Evolutionary conservation across 2,888 invertebrate species (phyloP), one percentile per base, ranked within the genome.

Genomic region (Psylliodes chrysocephalus): DNA sequence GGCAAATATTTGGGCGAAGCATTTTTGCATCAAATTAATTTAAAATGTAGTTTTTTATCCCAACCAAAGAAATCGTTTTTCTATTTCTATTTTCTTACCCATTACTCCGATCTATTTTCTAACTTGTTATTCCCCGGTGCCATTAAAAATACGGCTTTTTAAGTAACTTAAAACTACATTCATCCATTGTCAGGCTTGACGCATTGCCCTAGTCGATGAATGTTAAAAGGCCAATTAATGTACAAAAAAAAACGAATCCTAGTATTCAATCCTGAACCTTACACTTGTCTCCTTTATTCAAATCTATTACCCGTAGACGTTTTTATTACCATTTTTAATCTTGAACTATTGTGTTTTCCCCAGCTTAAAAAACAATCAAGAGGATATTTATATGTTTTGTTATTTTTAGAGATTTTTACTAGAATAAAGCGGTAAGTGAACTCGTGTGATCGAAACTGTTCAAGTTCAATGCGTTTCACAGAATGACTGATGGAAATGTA

Each of bases 221-320:
- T 19, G 46, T 25, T 22, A 46, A 46, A 22, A 46, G 46, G n/a
- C 46, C 25, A 22, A 46, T 46, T 22, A 46, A 46, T 46, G 6
- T 46, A 19, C 46, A 6, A 19, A 22, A 6, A 19, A 22, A 46
- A 46, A 46, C 46, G 19, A 46, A 46, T 46, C 19, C 46, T 25
- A 22, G 22, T n/a, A n/a, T 22, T 46, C 46, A 46, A 17, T 10
- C 12, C 17, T 12, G 14, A 46, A 46, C 25, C n/a, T 25, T 25
- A 14, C 46, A 46, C 22, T 46, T 46, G 46, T 17, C 4, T 25
- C 12, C 10, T 19, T 46, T 46, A 46, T 17, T 17, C 12, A n/a
- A 25, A 46, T 6, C n/a, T 44, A 17, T 8, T 4, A 18, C 1
- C 10, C 5, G 22, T 46, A 12, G 46, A 17, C 46, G 17, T 46